Evolutionary conservation across 2,113 vertebrate genomes (phyloP), one percentile per base, ranked within the genome.

Genomic region (Campylorhamphus procurvoides): DNA sequence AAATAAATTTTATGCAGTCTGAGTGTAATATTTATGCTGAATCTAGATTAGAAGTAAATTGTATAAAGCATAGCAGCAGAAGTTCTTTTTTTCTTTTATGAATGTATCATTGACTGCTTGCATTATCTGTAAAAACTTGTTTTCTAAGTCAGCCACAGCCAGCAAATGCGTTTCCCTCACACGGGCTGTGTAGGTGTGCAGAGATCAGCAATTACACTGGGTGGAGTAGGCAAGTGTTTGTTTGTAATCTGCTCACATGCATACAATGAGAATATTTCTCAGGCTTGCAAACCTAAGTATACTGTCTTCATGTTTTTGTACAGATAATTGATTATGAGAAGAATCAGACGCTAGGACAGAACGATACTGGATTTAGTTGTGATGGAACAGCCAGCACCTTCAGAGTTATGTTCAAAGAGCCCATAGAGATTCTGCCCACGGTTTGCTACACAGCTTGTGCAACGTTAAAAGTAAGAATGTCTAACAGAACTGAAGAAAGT

Each of bases 321-420:
- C 94, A 99, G 99, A 99, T 99, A 83, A 98, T 99, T 74, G 99
- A 99, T 95, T 99, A 98, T 22, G 99, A 99, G 93, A 99, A 99
- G 96, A 99, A 99, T 71, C 98, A 99, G 46, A 99, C 98, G 0
- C 97, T 99, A 28, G 99, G 99, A 72, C 99, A 99, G 68, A 99
- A 99, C 0, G 99, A 99, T 90, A 99, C 99, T 2, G 99, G 99
- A 13, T 99, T 99, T 81, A 99, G 99, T 89, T 99, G 99, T 67
- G 99, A 99, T 18, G 99, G 99, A 75, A 99, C 99, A 6, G 98
- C 99, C 12, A 99, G 95, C 90, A 99, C 99, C 0, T 99, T 99
- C 98, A 97, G 99, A 96, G 99, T 99, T 53, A 99, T 99, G 99
- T 99, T 99, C 97, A 99, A 99, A 90, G 99, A 99, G 59, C 99